phyloP scores from a whole-genome alignment of 2,113 vertebrate species.

The Lamprotornis superbus region DNA sequence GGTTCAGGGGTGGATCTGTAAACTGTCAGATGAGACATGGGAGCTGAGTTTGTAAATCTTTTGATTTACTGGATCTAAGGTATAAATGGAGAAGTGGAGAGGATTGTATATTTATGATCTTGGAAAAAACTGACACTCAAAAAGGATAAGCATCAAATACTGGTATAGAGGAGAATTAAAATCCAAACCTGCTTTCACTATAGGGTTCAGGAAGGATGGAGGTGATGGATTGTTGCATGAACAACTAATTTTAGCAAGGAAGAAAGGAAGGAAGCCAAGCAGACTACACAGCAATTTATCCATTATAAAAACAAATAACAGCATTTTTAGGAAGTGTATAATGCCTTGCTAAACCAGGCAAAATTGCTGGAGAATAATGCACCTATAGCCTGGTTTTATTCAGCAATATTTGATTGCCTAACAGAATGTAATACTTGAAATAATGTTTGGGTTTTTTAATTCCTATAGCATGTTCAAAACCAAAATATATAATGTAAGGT shows the following conservation, averaged over 20 bases:
- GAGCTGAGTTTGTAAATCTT: background rate
- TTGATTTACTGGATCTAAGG: background rate
- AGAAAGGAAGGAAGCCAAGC: conserved; percentile 14
- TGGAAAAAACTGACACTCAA: background rate
- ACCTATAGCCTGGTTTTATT: background rate
- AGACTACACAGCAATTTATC: background rate
- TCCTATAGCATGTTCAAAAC: background rate
- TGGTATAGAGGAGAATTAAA: background rate
- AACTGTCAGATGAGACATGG: background rate
- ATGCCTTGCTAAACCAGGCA: background rate
- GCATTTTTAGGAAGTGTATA: background rate
- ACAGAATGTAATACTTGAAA: background rate
- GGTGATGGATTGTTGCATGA: background rate
- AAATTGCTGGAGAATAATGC: background rate
- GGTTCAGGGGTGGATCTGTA: background rate
- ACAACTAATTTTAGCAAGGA: background rate
- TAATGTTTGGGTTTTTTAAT: background rate
- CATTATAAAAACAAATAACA: background rate
- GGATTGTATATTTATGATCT: background rate
- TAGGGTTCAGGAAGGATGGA: background rate
- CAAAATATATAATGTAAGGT: background rate
- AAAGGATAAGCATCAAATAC: background rate
- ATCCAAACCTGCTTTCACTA: background rate
- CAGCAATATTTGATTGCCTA: background rate
- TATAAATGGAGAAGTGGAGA: background rate